A percentile compares a stretch with the other conserved stretches of the same genome.
Conservation (phyloP, 2,797 vertebrate species). For the Aratinga solstitialis region DNA sequence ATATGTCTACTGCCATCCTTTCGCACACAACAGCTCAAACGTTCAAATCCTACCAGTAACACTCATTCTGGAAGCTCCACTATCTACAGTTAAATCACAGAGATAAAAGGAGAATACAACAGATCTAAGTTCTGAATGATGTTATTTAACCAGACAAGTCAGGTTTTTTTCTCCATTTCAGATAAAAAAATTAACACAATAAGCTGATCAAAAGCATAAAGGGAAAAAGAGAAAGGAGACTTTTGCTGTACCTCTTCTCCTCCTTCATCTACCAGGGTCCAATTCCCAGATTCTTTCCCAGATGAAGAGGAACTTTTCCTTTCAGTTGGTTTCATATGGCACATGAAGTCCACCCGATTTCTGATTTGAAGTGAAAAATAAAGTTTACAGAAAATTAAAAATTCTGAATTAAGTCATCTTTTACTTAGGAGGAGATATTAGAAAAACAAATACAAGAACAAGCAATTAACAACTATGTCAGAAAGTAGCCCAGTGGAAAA, state of each 20-base stretch:
- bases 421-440: background rate
- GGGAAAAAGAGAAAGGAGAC: fast-evolving
- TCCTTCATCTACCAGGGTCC: conserved; percentile 96
- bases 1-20: background rate
- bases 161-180: background rate
- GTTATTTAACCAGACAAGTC: background rate
- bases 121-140: background rate
- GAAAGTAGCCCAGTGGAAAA: background rate
- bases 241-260: conserved; percentile 90
- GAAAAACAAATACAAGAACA: background rate
- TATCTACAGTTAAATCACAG: background rate
- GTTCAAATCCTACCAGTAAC: background rate
- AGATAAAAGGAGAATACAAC: background rate
- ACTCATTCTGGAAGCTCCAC: background rate
- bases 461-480: background rate
- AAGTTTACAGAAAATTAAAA: background rate
- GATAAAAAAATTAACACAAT: background rate
- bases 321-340: conserved; percentile 91
- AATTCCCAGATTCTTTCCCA: conserved; percentile 88
- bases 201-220: background rate
- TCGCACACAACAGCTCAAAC: background rate
- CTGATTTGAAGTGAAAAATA: conserved; percentile 66
- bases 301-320: conserved; percentile 77
- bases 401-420: background rate
- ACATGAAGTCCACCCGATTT: conserved; percentile 90